Evolutionary conservation across 1,140 invertebrate species (phyloP).

Genomic region (Drosophila guanche): DNA sequence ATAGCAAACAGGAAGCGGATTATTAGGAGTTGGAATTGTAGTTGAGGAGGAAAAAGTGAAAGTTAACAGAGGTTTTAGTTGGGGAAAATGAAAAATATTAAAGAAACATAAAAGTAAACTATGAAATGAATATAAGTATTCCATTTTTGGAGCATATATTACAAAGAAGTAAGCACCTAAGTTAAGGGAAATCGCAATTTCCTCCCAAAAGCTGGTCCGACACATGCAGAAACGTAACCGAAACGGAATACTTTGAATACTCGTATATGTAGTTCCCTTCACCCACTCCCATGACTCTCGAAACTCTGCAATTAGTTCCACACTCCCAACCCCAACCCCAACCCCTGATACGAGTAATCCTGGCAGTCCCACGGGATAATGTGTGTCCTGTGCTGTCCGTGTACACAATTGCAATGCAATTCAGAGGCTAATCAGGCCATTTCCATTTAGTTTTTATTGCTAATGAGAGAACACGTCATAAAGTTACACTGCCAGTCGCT

Average conservation of each 20-base stretch:
- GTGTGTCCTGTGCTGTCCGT: not conserved
- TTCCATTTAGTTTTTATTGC: constrained; percentile 69
- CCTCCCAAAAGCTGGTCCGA: no score
- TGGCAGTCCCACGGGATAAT: constrained; percentile 6
- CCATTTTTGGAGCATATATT: no score
- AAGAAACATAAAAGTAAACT: no score
- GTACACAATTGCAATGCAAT: constrained; percentile 44
- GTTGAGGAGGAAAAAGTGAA: no score
- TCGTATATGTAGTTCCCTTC: not conserved
- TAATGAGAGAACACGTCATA: constrained; percentile 77
- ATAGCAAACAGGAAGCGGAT: no score
- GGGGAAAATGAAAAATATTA: no score
- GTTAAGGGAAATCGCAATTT: no score
- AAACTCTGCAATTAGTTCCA: constrained; percentile 49
- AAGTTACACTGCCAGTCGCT: constrained; percentile 24
- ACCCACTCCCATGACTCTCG: not conserved
- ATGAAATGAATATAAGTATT: no score
- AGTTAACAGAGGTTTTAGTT: no score
- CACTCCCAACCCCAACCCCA: not conserved
- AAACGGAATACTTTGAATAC: constrained; percentile 11
- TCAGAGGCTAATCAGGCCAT: constrained; percentile 54
- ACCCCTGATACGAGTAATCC: constrained; percentile 7
- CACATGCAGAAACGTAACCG: no score
- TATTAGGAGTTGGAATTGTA: no score
- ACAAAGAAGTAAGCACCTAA: no score